These are phyloP conservation scores for Geotrupes spiniger DNA, from an alignment of 2,888 invertebrate genomes.

Conservation along the genomic window DNA sequence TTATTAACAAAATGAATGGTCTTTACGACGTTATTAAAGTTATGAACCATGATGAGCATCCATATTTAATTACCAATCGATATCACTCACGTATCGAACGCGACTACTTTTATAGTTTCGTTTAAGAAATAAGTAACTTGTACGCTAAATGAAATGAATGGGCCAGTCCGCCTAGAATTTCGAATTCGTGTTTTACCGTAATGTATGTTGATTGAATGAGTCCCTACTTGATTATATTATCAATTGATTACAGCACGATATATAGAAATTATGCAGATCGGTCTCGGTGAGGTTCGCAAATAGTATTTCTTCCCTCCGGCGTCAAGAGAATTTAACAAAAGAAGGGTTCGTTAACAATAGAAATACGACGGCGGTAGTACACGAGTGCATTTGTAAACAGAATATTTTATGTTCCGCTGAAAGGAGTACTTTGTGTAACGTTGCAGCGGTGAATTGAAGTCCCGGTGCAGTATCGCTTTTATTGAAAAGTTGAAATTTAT, in stretches of 20 bases:
- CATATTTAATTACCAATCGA: not conserved
- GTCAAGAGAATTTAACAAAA: slow-evolving; percentile 1
- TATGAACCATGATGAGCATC: not conserved
- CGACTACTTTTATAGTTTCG: too few relatives aligned
- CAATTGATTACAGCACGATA: not conserved
- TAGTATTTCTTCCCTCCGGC: slow-evolving; percentile 4
- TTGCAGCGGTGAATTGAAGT: too few relatives aligned
- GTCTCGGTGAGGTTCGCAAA: not conserved
- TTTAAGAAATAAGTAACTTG: too few relatives aligned
- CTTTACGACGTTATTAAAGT: slow-evolving; percentile 2
- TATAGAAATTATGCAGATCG: slow-evolving; percentile 1
- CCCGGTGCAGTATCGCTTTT: too few relatives aligned
- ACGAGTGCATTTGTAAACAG: slow-evolving; percentile 5
- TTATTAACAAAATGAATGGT: slow-evolving; percentile 4
- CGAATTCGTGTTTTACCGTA: too few relatives aligned
- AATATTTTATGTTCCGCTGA: not conserved
- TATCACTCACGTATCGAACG: not conserved
- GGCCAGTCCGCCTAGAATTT: too few relatives aligned
- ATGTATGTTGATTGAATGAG: too few relatives aligned
- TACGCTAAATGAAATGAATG: too few relatives aligned
- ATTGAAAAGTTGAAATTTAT: too few relatives aligned
- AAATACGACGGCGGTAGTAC: slow-evolving; percentile 3
- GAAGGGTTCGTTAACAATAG: slow-evolving; percentile 7
- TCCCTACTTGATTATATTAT: not conserved
- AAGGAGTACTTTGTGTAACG: too few relatives aligned